Evolutionary conservation across 1,140 invertebrate species (phyloP), one percentile per base, ranked within the genome.

Genomic region (Parasteatoda tepidariorum): DNA sequence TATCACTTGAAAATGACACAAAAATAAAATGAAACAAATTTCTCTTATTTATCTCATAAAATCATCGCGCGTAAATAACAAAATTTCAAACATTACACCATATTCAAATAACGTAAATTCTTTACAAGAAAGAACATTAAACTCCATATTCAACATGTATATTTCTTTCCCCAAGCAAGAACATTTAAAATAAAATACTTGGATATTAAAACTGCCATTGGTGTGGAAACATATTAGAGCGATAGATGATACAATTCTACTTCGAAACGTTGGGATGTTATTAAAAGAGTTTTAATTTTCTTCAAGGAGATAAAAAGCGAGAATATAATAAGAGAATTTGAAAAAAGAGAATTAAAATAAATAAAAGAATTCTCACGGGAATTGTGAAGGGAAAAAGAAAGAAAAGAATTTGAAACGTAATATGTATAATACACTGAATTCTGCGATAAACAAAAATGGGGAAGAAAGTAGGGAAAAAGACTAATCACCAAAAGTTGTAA

Each of bases 231-330:
- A 68, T 41, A 68, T 64, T 68, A 79, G 5, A 24, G 24, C 18
- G 54, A 13, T n/a, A 15, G 7, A 26, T 18, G 6, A 5, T 55
- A 15, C 3, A 61, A 22, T 7, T 62, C 18, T 59, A 22, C 24
- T 18, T 22, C 41, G 3, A 30, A 33, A 57, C 64, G 24, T 5
- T 11, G 24, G 28, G 24, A 38, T 61, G 30, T 79, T 68, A 68
- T 79, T 68, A 57, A 79, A 68, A 79, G 48, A 79, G 41, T 68
- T 79, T 79, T 79, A 67, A 79, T 68, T 68, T 79, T 79, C 76
- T 68, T 67, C 55, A 38, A 28, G 33, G 15, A 41, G 64, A 79
- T 34, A 28, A 61, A 61, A 54, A 66, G 15, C 28, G 18, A 33
- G 28, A 18, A 15, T 7, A 75, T 22, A 54, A 22, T 5, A 38